Conservation (phyloP, 2,888 invertebrate species). For the Thysanoteuthis rhombus region DNA sequence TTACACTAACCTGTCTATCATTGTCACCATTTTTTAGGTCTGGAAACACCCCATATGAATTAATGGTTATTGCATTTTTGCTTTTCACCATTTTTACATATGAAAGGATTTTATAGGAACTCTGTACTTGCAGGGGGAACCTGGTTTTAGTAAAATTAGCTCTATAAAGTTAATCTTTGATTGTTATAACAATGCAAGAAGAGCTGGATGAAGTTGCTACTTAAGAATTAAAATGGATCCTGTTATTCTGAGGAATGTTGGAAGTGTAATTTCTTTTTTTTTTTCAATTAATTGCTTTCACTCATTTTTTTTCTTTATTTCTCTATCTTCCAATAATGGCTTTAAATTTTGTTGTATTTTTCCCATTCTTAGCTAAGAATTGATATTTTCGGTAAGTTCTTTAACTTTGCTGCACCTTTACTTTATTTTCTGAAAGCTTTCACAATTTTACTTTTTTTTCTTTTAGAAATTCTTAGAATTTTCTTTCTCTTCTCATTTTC, state of each 20-base stretch:
- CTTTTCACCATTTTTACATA: no score
- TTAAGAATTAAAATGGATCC: neutral
- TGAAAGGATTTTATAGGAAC: no score
- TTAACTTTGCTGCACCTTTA: neutral
- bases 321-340: neutral
- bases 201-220: neutral
- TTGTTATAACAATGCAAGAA: neutral
- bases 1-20: no score
- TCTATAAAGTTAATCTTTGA: no score
- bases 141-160: no score
- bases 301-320: neutral
- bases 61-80: no score
- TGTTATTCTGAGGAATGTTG: neutral
- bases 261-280: neutral
- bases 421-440: neutral
- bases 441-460: neutral
- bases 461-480: neutral
- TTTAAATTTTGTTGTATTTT: neutral
- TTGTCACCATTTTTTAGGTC: no score
- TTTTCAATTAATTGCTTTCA: neutral
- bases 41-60: no score
- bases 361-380: conserved; percentile 12
- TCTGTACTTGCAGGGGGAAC: no score
- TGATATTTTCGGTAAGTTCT: neutral
- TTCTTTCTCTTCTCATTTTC: neutral